Conservation (phyloP, 2,113 vertebrate genomes). For the Oryzias melastigma region DNA sequence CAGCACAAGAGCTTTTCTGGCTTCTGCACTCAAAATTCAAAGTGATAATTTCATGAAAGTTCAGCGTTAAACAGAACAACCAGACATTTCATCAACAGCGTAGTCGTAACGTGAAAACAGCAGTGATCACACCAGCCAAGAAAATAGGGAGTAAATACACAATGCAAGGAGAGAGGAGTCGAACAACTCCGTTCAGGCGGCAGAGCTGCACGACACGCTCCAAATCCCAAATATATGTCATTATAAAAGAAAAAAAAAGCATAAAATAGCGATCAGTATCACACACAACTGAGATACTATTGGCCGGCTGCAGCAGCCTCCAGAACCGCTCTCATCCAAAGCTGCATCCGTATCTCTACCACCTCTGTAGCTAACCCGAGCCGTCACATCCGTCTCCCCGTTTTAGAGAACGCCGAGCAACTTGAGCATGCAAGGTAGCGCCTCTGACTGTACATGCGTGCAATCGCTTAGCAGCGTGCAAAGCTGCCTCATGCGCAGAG, state of each 20-base stretch:
- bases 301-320: not conserved
- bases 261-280: constrained; percentile 19
- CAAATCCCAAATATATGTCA: constrained; percentile 3
- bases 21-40: constrained; percentile 9
- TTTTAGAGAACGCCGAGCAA: constrained; percentile 10
- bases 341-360: not conserved
- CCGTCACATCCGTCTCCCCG: not conserved
- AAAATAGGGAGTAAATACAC: constrained; percentile 15
- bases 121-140: constrained; percentile 56
- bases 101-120: constrained; percentile 43
- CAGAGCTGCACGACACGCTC: constrained; percentile 16
- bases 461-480: constrained; percentile 12
- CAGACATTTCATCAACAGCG: constrained; percentile 27
- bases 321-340: not conserved
- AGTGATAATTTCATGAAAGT: constrained; percentile 9
- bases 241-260: constrained; percentile 6
- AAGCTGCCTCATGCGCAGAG: constrained; percentile 12
- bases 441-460: constrained; percentile 3
- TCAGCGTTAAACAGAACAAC: constrained; percentile 18
- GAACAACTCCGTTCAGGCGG: constrained; percentile 23
- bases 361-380: not conserved
- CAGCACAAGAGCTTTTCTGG: constrained; percentile 4
- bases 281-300: constrained; percentile 19
- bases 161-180: constrained; percentile 39
- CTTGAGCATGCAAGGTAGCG: constrained; percentile 8